Conservation (phyloP, 2,113 vertebrate species). For the Sinocyclocheilus anophthalmus region DNA sequence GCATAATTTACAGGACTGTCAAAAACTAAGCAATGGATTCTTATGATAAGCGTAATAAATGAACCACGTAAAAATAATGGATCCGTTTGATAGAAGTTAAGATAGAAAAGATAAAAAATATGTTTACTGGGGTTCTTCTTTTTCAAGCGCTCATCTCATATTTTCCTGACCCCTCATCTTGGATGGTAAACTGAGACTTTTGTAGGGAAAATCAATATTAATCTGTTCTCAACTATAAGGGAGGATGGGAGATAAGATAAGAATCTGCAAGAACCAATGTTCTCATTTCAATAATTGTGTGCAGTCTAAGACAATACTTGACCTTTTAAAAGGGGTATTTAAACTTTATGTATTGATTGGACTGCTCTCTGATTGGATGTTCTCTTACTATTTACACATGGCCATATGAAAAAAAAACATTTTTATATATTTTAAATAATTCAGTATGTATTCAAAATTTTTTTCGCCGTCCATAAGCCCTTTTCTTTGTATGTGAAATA, state of each 20-base stretch:
- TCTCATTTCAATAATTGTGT: conserved; percentile 36
- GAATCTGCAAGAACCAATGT: conserved; percentile 24
- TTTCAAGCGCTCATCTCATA: not conserved
- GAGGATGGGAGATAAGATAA: conserved; percentile 27
- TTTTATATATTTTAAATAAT: not conserved
- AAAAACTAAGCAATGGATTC: conserved; percentile 52
- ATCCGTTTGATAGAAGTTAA: not conserved
- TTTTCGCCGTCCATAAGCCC: no score
- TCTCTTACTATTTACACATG: not conserved
- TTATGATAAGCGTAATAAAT: conserved; percentile 1
- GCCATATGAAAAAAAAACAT: not conserved
- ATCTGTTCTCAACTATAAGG: conserved; percentile 45
- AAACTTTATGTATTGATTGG: no score
- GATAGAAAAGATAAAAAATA: conserved; percentile 32
- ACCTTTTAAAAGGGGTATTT: conserved; percentile 14
- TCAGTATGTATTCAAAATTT: no score
- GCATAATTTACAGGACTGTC: conserved; percentile 49
- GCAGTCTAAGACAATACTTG: conserved; percentile 20
- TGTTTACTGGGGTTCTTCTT: conserved; percentile 26
- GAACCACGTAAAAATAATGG: not conserved
- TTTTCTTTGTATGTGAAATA: no score
- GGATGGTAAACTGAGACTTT: conserved; percentile 47
- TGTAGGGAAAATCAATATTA: conserved; percentile 36
- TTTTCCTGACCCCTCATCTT: conserved; percentile 30
- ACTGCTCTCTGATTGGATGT: not conserved